Evolutionary conservation across 2,888 invertebrate genomes (phyloP), one percentile per base, ranked within the genome.

Genomic region (Drosophila parthenogenetica): DNA sequence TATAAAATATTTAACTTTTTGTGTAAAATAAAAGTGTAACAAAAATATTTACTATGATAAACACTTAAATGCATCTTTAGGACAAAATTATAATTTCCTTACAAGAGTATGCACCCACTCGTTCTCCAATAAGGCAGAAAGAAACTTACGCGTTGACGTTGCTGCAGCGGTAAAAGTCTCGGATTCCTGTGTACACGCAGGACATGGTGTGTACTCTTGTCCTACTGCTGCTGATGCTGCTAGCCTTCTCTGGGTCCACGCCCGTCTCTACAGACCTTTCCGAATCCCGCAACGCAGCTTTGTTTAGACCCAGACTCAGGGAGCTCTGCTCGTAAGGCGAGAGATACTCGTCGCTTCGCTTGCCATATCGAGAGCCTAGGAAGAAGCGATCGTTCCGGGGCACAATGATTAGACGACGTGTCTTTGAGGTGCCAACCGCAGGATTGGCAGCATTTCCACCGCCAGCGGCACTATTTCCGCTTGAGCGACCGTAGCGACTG

Each of bases 91-190:
- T 35, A 35, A 35, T 8, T 3, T 8, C 35, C 4, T 4, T 13
- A 13, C 11, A 1, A 35, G 35, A 13, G 35, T 35, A 35, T 35
- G 4, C 13, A 13, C 2, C 16, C 4, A 35, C 11, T 10, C 19
- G 46, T 29, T 11, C 10, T 14, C 8, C 1, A 5, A 2, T 14
- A 53, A 60, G 14, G 59, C 16, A 37, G 29, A 8, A 67, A 10
- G 13, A 10, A 8, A 89, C 91, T 92, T 91, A 93, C 94, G 92
- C 91, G 75, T 92, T 91, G 79, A 92, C 92, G 77, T 91, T 91
- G 84, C 88, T 92, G 90, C 94, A 94, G 76, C 93, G 93, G 80
- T 93, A 94, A 62, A 93, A 92, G 87, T 94, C 93, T 62, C 92
- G 92, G 46, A 93, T 88, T 62, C 94, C 94, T 14, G 93, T 93